Base-by-base conservation (phyloP, 2,113 vertebrate genomes). In the Collichthys lucidus region DNA sequence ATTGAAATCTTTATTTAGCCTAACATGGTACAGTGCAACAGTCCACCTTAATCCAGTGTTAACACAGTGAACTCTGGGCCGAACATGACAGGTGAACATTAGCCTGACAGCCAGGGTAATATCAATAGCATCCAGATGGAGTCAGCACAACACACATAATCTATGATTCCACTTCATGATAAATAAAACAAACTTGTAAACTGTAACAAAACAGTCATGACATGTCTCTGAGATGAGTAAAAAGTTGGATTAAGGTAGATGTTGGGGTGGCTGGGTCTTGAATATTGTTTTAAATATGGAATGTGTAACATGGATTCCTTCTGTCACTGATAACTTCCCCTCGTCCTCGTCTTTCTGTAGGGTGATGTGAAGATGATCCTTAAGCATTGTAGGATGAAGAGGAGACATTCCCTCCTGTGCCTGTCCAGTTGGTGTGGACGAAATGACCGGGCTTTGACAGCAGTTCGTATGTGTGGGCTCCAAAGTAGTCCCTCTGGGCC, bases 401-500 rank as follows among this genome's bases (percentile, higher is more conserved):
- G 0, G 97, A 98, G 80, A 99, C 96, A 0, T 83, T 97, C 83
- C 98, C 98, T 0, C 98, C 97, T 0, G 96, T 96, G 62, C 98
- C 98, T 0, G 98, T 99, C 98, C 98, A 99, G 93, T 99, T 99
- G 20, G 98, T 99, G 88, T 99, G 98, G 94, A 98, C 84, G 56
- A 94, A 97, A 0, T 84, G 80, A 3, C 98, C 98, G 0, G 98
- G 97, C 17, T 95, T 95, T 2, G 95, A 94, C 40, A 98, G 88
- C 6, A 99, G 93, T 66, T 99, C 97, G 0, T 99, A 99, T 0
- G 97, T 99, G 77, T 99, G 98, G 0, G 98, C 98, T 47, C 98
- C 98, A 5, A 99, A 99, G 92, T 99, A 99, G 89, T 99, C 98
- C 0, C 98, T 97, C 92, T 99, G 98, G 26, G 98, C 98, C 98